These are phyloP conservation scores for Eospalax fontanierii DNA, from an alignment of 2,797 vertebrate species.

Conservation along the genomic window DNA sequence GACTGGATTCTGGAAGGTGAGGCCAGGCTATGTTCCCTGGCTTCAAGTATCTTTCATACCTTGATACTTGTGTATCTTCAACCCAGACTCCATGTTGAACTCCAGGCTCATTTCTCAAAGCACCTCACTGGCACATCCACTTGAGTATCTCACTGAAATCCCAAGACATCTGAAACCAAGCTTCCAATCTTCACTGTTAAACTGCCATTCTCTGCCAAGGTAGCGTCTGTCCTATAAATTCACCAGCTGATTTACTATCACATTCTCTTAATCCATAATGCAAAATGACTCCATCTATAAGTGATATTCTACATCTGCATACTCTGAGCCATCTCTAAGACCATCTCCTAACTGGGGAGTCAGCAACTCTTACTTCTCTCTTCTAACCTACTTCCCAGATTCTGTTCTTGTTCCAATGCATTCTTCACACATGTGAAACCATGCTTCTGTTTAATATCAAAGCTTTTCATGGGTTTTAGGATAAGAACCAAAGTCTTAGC, in stretches of 20 bases:
- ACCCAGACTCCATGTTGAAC: neutral
- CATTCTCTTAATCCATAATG: neutral
- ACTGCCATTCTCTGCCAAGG: neutral
- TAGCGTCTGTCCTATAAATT: neutral
- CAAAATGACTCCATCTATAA: neutral
- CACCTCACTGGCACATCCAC: neutral
- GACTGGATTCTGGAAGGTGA: neutral
- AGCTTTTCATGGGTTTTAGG: neutral
- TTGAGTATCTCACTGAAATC: neutral
- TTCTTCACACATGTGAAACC: neutral
- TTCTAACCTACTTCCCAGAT: neutral
- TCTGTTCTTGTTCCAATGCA: neutral
- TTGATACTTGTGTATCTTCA: neutral
- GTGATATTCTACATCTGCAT: neutral
- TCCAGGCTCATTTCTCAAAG: neutral
- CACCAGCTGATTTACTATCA: neutral
- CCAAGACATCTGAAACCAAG: neutral
- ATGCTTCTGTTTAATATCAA: neutral
- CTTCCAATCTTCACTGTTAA: neutral
- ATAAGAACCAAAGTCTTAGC: conserved; percentile 12
- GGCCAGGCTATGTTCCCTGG: rapidly evolving
- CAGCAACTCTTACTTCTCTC: neutral
- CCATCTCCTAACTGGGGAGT: neutral
- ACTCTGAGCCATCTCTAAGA: neutral
- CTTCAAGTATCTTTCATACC: neutral